phyloP scores from a whole-genome alignment of 2,113 vertebrate species.

The Hippocampus abdominalis region DNA sequence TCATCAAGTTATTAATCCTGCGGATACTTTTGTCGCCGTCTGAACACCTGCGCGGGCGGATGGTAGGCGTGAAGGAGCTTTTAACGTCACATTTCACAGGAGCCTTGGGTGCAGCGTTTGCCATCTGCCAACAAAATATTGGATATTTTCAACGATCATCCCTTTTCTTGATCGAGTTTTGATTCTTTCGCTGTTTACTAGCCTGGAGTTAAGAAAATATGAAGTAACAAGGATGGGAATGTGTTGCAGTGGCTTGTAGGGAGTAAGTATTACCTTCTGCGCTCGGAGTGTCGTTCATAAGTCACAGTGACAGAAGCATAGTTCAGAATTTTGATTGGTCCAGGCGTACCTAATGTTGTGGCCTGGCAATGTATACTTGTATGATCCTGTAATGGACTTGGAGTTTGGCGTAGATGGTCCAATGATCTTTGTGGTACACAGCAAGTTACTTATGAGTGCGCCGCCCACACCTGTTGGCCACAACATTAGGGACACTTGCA shows the following conservation, averaged over 20 bases:
- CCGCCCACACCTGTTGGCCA: no score
- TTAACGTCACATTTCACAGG: not conserved
- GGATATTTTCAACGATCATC: not conserved
- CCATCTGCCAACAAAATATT: not conserved
- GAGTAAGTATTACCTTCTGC: not conserved
- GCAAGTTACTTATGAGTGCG: not conserved
- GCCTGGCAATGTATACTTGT: not conserved
- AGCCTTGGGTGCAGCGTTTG: not conserved
- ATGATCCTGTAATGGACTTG: not conserved
- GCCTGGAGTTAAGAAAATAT: not conserved
- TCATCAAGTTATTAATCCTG: not conserved
- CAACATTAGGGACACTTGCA: not conserved
- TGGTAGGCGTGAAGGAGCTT: slow-evolving; percentile 1
- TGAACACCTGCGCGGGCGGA: slow-evolving; percentile 4
- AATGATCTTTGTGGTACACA: slow-evolving; percentile 18
- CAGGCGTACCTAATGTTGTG: no score
- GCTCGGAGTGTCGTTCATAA: not conserved
- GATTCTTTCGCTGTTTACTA: not conserved
- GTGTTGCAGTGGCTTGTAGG: not conserved
- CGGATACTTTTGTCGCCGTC: slow-evolving; percentile 1
- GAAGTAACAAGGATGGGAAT: not conserved
- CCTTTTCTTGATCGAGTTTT: slow-evolving; percentile 2
- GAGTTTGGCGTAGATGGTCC: slow-evolving; percentile 13
- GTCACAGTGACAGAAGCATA: not conserved
- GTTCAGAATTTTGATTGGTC: not conserved